Percentiles rank a stretch among this genome's conserved stretches.
Conservation (phyloP, 2,888 invertebrate species). For the Tethea ocularis region DNA sequence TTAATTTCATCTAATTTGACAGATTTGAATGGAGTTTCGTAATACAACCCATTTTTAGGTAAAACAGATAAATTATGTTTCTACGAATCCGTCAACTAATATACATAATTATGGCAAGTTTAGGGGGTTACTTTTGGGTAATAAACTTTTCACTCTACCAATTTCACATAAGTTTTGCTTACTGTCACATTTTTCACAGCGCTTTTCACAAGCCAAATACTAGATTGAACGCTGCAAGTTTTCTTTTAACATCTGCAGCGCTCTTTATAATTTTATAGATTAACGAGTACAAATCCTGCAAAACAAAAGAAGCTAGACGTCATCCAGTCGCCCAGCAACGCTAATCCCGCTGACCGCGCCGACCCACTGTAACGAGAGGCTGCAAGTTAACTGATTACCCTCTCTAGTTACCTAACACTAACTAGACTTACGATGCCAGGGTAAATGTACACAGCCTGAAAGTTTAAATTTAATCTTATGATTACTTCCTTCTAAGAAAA, state of each 20-base stretch:
- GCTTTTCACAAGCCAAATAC: too few species aligned
- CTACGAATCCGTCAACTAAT: too few species aligned
- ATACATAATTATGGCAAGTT: too few species aligned
- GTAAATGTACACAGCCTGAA: slow-evolving; percentile 12
- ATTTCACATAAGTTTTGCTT: too few species aligned
- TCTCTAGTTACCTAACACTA: slow-evolving; percentile 18
- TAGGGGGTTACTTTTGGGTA: too few species aligned
- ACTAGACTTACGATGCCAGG: slow-evolving; percentile 23
- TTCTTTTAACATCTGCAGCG: neutral
- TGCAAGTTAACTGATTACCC: slow-evolving; percentile 48
- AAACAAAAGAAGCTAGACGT: slow-evolving; percentile 18
- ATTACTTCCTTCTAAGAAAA: too few species aligned
- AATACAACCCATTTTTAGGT: too few species aligned
- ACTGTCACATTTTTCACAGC: neutral
- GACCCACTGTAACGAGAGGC: slow-evolving; percentile 36
- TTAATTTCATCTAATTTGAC: too few species aligned
- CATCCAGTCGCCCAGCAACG: slow-evolving; percentile 31
- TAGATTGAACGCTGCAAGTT: neutral
- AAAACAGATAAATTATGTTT: too few species aligned
- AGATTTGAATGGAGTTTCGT: too few species aligned
- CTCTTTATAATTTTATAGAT: slow-evolving; percentile 1
- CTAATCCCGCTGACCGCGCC: slow-evolving; percentile 43
- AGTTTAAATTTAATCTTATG: slow-evolving; percentile 11
- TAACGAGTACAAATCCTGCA: neutral
- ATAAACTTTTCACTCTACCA: too few species aligned